Evolutionary conservation across 2,113 vertebrate species (phyloP).

Genomic region (Psophia crepitans): DNA sequence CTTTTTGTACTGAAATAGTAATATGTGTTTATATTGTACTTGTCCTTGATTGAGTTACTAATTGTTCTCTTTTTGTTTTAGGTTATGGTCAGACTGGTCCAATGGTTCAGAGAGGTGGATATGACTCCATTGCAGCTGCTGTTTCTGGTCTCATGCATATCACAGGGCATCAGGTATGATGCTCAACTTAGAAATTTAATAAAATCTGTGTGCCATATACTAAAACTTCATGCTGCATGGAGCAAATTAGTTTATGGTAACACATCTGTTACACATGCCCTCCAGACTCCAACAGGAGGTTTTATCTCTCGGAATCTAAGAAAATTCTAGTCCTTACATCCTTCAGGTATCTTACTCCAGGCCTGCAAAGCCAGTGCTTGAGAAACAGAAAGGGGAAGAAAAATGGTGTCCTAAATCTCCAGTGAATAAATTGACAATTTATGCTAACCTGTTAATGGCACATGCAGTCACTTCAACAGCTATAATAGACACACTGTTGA

Average conservation of each 20-base stretch:
- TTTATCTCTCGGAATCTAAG: neutral
- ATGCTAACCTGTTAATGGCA: neutral
- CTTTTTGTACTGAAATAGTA: neutral
- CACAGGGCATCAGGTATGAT: conserved; percentile 88
- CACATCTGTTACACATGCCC: neutral
- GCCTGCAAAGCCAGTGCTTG: neutral
- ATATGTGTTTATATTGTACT: neutral
- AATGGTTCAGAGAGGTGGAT: conserved; percentile 82
- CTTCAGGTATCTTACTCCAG: neutral
- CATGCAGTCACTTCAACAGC: neutral
- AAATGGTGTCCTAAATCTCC: neutral
- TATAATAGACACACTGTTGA: neutral
- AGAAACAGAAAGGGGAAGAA: neutral
- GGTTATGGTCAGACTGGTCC: conserved; percentile 95
- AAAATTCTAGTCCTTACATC: neutral
- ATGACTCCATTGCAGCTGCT: conserved; percentile 91
- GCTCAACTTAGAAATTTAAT: neutral
- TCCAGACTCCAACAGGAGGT: neutral
- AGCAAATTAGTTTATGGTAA: neutral
- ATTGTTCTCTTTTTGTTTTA: conserved; percentile 54
- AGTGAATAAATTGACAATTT: neutral
- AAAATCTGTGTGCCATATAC: neutral
- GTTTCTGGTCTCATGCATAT: conserved; percentile 93
- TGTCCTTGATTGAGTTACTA: neutral
- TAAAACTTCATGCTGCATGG: neutral